Base-by-base conservation (phyloP, 2,113 vertebrate genomes). In the Carettochelys insculpta region DNA sequence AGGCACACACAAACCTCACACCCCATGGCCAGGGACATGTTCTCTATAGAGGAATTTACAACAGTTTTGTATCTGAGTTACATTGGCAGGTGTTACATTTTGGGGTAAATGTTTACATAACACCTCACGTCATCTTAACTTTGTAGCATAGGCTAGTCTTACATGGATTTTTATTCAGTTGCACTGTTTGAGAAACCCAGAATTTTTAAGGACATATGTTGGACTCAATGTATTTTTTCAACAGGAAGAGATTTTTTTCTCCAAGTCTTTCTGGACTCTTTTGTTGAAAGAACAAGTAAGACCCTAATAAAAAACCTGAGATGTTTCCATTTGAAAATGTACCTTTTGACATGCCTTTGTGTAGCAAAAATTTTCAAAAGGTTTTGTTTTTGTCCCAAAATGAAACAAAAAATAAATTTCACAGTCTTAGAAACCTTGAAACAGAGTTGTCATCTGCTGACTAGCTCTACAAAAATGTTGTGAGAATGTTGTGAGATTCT, bases 301-400 rank as follows among this genome's bases (percentile, higher is more conserved):
- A 58, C 11, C 29, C 29, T 31, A 31, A 58, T 31, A 3, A 29
- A 58, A 58, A 58, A 58, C 56, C 11, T 58, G 56, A 58, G 29
- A 11, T 31, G n/a, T 31, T 54, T 5, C 11, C 43, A 56, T 3
- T 54, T 8, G 83, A 20, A 86, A 82, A 50, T 3, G 77, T 3
- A 5, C 3, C 19, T 77, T 65, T 0, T 0, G 5, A 4, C n/a
- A 38, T 48, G 31, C 14, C 0, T 25, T 16, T 8, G n/a, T 19
- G n/a, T 5, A 65, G 5, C 4, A 73, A 92, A 77, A 43, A 56
- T 31, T 29, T 53, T 88, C 50, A 11, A 53, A 93, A 86, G 31
- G 43, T 22, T 48, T 14, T 54, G 1, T 48, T 53, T 76, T 6
- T 54, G 1, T 1, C 3, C 19, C 53, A 56, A 25, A 27, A 11